A percentile compares a stretch with the other conserved stretches of the same genome.
phyloP scores from a whole-genome alignment of 2,113 vertebrate genomes.

The Pteruthius melanotis region DNA sequence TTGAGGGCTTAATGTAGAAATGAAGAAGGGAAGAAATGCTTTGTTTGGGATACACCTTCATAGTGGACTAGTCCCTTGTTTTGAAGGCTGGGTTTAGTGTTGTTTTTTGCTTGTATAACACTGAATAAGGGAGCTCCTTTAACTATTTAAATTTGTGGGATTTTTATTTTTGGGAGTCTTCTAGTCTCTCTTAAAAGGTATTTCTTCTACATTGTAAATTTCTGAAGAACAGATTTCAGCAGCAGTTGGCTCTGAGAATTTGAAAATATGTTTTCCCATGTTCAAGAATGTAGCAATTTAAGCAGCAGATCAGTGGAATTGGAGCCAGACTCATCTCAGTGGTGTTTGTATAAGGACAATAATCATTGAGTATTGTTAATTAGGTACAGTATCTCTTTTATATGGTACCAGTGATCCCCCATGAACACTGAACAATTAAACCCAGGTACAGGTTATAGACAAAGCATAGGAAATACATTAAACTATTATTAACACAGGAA shows the following conservation, averaged over 20 bases:
- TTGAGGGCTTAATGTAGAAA: not conserved
- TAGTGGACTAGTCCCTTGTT: not conserved
- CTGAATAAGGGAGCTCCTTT: not conserved
- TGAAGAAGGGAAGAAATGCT: not conserved
- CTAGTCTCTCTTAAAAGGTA: not conserved
- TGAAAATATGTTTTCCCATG: not conserved
- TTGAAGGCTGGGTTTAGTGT: not conserved
- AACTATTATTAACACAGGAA: not conserved
- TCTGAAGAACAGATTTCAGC: not conserved
- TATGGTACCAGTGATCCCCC: not conserved
- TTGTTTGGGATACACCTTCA: not conserved
- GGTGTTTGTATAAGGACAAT: not conserved
- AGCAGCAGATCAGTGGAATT: not conserved
- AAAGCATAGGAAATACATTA: not conserved
- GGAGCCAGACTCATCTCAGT: not conserved
- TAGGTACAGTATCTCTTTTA: not conserved
- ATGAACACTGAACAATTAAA: not conserved
- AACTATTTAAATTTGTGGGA: not conserved
- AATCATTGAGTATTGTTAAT: not conserved
- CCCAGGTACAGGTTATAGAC: not conserved
- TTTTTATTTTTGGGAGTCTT: not conserved
- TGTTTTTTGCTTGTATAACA: not conserved
- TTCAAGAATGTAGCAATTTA: not conserved
- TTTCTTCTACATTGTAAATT: not conserved
- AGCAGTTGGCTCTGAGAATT: not conserved